Conservation (phyloP, 1,140 invertebrate genomes). For the Nasonia longicornis region DNA sequence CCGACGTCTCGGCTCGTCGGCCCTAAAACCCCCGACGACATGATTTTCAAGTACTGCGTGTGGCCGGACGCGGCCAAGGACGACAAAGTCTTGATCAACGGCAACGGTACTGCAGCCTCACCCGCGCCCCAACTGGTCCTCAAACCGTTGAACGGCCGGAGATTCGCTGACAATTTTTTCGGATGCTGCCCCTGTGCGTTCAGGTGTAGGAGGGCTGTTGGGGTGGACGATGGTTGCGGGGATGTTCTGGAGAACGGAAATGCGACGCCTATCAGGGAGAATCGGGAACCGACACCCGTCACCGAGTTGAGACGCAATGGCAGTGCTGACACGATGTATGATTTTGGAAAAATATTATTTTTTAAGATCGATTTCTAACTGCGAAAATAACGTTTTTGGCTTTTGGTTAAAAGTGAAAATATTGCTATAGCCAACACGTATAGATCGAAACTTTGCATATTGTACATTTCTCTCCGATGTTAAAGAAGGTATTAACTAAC, state of each 20-base stretch:
- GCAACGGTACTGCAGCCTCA: conserved; percentile 54
- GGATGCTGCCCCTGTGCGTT: conserved; percentile 66
- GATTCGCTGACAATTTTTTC: conserved; percentile 56
- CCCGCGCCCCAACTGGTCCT: background rate
- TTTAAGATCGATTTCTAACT: background rate
- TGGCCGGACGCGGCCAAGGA: conserved; percentile 57
- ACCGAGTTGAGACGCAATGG: conserved; percentile 59
- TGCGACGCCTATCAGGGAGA: conserved; percentile 42
- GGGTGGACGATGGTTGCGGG: conserved; percentile 45
- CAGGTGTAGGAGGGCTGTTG: conserved; percentile 59
- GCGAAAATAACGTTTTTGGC: too few species aligned
- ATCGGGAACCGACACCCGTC: conserved; percentile 58
- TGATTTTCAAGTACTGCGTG: conserved; percentile 64
- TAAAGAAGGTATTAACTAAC: background rate
- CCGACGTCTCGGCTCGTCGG: background rate
- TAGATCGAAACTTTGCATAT: background rate
- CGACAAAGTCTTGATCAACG: conserved; percentile 46
- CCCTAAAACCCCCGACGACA: conserved; percentile 40
- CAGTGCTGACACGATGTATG: conserved; percentile 58
- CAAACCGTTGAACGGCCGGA: conserved; percentile 46
- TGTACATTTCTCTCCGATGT: background rate
- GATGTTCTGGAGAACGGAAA: conserved; percentile 46
- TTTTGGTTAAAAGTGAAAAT: too few species aligned
- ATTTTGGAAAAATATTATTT: conserved; percentile 21
- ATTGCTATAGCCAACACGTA: too few species aligned